Percentiles rank a stretch among this genome's conserved stretches.
Evolutionary conservation across 2,888 invertebrate genomes (phyloP).

Genomic region (Cactoblastis cactorum): DNA sequence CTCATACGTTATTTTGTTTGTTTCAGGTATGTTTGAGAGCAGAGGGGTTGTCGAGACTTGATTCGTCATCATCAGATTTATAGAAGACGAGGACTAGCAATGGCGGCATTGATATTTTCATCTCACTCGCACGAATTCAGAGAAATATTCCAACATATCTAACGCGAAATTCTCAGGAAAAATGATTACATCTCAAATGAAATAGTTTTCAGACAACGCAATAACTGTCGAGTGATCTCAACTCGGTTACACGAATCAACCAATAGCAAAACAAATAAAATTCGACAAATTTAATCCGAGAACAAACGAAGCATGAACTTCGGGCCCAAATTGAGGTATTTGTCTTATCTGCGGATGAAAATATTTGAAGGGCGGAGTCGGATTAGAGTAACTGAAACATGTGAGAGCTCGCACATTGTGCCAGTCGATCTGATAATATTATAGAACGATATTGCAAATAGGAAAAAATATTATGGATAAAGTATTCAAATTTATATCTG

Average conservation of each 20-base stretch:
- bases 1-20: no score
- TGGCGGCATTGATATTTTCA: no score
- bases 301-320: conserved; percentile 2
- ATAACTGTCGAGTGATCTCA: not conserved
- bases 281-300: not conserved
- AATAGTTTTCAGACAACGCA: not conserved
- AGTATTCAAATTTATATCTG: no score
- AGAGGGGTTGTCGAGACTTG: no score
- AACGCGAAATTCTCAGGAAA: not conserved
- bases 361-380: not conserved
- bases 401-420: not conserved
- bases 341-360: conserved; percentile 8
- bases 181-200: not conserved
- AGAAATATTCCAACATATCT: no score
- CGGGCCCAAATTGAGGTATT: conserved; percentile 3
- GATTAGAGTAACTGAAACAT: not conserved
- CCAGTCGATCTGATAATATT: no score
- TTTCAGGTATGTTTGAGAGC: no score
- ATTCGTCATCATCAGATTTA: no score
- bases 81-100: no score
- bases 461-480: no score
- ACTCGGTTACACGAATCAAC: not conserved
- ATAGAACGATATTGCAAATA: no score
- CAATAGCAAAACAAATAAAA: conserved; percentile 2
- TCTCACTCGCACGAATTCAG: no score